Evolutionary conservation across 2,113 vertebrate species (phyloP).

Genomic region (Prolemur simus): DNA sequence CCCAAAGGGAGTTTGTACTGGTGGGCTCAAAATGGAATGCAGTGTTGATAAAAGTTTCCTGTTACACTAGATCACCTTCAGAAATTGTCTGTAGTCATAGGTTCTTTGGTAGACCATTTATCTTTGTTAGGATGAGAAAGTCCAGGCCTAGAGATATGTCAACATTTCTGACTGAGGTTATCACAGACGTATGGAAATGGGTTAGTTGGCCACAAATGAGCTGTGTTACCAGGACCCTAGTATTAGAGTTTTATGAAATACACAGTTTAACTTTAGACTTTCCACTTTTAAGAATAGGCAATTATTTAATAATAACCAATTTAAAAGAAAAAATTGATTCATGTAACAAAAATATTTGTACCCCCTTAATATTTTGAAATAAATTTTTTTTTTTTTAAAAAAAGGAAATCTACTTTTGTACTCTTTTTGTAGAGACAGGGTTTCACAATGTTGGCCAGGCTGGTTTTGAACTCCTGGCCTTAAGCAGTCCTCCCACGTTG

Average conservation of each 20-base stretch:
- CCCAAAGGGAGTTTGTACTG: neutral
- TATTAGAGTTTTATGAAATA: neutral
- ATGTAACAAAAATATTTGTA: too few relatives aligned
- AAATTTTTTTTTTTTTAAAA: too few relatives aligned
- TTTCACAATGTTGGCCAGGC: too few relatives aligned
- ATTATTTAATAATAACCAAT: neutral
- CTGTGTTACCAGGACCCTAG: neutral
- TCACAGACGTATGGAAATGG: neutral
- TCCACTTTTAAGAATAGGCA: neutral
- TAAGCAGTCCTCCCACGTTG: too few relatives aligned
- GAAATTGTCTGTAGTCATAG: neutral
- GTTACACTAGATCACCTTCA: neutral
- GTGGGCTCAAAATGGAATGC: neutral
- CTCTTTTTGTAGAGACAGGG: too few relatives aligned
- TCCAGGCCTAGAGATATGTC: neutral
- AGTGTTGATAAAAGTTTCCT: neutral
- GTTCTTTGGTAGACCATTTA: neutral
- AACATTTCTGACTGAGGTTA: neutral
- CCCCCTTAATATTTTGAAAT: too few relatives aligned
- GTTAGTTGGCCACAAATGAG: constrained; percentile 54
- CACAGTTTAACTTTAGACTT: constrained; percentile 13
- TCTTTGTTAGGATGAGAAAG: neutral
- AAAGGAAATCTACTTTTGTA: too few relatives aligned
- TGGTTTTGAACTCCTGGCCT: too few relatives aligned
- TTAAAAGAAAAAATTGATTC: neutral